Evolutionary conservation across 2,113 vertebrate species (phyloP).

Genomic region (Cryptoleucopteryx plumbea): DNA sequence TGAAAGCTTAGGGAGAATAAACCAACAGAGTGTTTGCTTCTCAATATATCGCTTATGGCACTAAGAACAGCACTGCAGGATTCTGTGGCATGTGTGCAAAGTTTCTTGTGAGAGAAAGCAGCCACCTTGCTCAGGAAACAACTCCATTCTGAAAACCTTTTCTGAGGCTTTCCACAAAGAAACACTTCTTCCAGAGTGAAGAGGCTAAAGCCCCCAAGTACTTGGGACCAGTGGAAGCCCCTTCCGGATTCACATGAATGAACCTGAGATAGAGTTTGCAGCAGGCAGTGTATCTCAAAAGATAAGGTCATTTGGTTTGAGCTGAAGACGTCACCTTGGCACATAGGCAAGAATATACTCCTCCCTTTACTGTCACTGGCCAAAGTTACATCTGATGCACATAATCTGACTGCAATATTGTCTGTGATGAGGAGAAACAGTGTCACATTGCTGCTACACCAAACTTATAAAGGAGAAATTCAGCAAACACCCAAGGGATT

Average conservation of each 20-base stretch:
- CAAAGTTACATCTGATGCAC: not conserved
- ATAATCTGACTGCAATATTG: not conserved
- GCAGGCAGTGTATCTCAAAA: not conserved
- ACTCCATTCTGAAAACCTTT: not conserved
- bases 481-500: rapidly evolving
- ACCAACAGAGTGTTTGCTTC: not conserved
- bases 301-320: not conserved
- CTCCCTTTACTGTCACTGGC: not conserved
- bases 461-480: not conserved
- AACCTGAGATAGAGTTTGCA: not conserved
- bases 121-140: not conserved
- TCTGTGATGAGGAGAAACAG: not conserved
- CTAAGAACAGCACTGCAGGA: not conserved
- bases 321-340: not conserved
- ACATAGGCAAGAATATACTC: not conserved
- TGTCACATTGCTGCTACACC: not conserved
- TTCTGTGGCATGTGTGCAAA: not conserved
- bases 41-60: not conserved
- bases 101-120: not conserved
- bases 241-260: not conserved
- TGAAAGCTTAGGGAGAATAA: not conserved
- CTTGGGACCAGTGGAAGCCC: not conserved
- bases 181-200: not conserved
- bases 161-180: not conserved
- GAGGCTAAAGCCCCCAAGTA: not conserved